Evolutionary conservation across 64 coral and sea anemone species (phyloP), one percentile per base, ranked within the genome.

Genomic region (Montipora capricornis): DNA sequence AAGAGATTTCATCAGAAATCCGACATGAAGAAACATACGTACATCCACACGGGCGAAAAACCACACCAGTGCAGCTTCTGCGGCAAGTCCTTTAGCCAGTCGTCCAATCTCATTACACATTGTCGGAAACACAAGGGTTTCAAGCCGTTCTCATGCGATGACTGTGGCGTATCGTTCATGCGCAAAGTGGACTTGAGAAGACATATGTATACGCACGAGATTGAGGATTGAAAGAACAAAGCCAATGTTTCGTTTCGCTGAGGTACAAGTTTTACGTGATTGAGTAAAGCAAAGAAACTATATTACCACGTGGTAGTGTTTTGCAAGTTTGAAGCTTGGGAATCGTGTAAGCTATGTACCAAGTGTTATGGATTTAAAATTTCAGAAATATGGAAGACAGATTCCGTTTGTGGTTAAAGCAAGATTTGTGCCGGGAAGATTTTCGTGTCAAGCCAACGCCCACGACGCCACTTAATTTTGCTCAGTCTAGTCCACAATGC

Each of bases 1-100:
- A 93, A 93, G 75, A 93, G 77, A 73, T 93, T 93, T 75, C 92
- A 93, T 37, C 92, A 93, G 77, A 93, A 93, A 7, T 93, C 92
- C 4, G 92, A 93, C 61, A 93, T 93, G 92, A 93, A 93, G 75
- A 93, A 93, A 78, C 92, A 93, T 14, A 93, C 92, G 4, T 93
- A 93, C 77, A 93, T 87, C 9, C 92, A 93, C 62, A 93, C 92
- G 5, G 92, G 92, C 8, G 92, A 93, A 10, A 93, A 93, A 20
- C 92, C 92, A 6, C 92, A 93, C 20, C 50, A 53, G 29, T 93
- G 92, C 46, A 80, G 58, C 15, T 81, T 88, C 59, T 93, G 84
- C 13, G 92, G 92, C 26, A 93, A 93, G 92, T 80, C 92, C 3
- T 93, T 93, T 61, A 93, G 92, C 47, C 92, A 93, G 92, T 93